phyloP scores from a whole-genome alignment of 2,113 vertebrate genomes.

The Corythoichthys intestinalis region DNA sequence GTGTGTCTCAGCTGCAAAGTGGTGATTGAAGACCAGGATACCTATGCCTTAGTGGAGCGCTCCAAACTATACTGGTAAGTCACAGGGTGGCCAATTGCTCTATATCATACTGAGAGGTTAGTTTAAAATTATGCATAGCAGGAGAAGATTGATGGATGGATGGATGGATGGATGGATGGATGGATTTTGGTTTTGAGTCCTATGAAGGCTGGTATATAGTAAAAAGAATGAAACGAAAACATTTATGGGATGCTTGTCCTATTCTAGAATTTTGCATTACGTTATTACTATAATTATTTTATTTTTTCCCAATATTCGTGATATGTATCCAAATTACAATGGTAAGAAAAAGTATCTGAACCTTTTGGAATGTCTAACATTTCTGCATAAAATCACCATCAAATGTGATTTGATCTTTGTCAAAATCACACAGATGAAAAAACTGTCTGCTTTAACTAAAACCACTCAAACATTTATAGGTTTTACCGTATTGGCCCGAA shows the following conservation, averaged over 20 bases:
- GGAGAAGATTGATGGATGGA: no score
- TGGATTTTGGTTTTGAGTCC: not conserved
- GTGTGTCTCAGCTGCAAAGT: conserved; percentile 92
- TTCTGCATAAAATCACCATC: no score
- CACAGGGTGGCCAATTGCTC: not conserved
- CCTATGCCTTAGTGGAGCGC: conserved; percentile 89
- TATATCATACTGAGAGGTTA: not conserved
- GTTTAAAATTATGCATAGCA: no score
- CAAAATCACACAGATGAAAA: no score
- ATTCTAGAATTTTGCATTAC: not conserved
- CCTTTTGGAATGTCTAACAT: no score
- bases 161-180: no score
- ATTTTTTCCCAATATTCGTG: not conserved
- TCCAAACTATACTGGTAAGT: conserved; percentile 91
- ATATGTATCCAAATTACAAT: no score
- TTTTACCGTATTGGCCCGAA: no score
- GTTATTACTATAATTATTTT: not conserved
- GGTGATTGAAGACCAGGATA: conserved; percentile 90
- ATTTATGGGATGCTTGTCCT: not conserved
- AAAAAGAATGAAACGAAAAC: not conserved
- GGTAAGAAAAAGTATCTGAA: no score
- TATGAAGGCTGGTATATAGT: not conserved
- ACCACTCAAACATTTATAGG: no score
- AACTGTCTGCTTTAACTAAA: no score
- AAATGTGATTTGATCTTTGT: no score